Evolutionary conservation across 2,888 invertebrate species (phyloP), one percentile per base, ranked within the genome.

Genomic region (Ochropleura plecta): DNA sequence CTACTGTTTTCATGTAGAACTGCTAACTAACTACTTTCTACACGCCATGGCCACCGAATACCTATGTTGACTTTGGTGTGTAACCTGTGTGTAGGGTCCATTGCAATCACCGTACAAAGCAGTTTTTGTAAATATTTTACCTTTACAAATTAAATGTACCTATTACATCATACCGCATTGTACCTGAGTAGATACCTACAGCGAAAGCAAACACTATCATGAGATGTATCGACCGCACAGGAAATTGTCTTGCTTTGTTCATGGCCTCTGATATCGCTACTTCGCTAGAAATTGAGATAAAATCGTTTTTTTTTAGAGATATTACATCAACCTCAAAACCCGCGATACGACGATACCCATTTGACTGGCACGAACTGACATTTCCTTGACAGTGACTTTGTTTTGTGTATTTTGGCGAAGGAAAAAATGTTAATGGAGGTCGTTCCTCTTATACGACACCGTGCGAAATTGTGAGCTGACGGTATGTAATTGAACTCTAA

Each of bases 321-420:
- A 72, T 65, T 70, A 63, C 63, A 65, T 72, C 62, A 42, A 69
- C 57, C 53, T 59, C 60, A 63, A 68, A 66, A 63, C 62, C 73
- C 53, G 55, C 51, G 42, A 60, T 57, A 49, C 44, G 30, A 30
- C 40, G 59, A 40, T 55, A 46, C 67, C 8, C 53, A 55, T 70
- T 62, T 79, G 67, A 80, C 67, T 78, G 74, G 59, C 78, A 72
- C 18, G 70, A 76, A 79, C 78, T 73, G 84, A 82, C 80, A 78
- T 84, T 85, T 86, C 83, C 85, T 85, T 82, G 88, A 88, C 85
- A 85, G 79, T 87, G 86, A 82, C 80, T 82, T 73, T 84, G 78
- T 83, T 76, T 83, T 82, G 71, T 84, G 44, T 78, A 71, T 73
- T 78, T 81, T 81, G 73, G 73, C 66, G 53, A 70, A 18, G 59